Conservation (phyloP, 2,797 vertebrate genomes). For the Halcyon badia region DNA sequence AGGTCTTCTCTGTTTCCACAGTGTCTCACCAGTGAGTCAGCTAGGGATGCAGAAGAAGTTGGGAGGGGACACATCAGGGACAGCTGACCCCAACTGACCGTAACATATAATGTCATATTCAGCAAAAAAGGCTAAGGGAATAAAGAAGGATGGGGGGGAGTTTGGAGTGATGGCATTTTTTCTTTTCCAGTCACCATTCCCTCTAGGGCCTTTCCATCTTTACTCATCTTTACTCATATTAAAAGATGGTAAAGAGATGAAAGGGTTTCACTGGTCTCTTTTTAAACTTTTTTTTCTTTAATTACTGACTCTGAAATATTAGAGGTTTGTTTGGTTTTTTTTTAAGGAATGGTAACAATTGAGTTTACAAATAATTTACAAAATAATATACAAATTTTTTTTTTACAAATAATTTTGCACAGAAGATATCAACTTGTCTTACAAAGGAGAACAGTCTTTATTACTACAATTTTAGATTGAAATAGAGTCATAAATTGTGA, state of each 20-base stretch:
- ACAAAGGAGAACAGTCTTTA: background rate
- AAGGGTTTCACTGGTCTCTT: background rate
- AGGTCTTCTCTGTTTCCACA: no score
- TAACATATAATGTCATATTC: background rate
- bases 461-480: background rate
- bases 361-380: no score
- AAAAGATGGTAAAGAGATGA: background rate
- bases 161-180: background rate
- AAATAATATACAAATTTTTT: no score
- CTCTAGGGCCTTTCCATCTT: background rate
- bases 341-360: no score
- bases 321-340: background rate
- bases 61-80: no score
- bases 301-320: background rate
- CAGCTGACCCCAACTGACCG: background rate
- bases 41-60: no score
- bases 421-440: background rate
- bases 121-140: background rate
- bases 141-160: background rate
- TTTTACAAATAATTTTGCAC: no score
- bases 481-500: background rate
- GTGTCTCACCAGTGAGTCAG: no score
- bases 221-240: background rate
- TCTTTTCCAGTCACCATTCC: background rate
- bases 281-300: background rate